phyloP scores from a whole-genome alignment of 1,140 invertebrate genomes.

The Neomicropteryx cornuta region DNA sequence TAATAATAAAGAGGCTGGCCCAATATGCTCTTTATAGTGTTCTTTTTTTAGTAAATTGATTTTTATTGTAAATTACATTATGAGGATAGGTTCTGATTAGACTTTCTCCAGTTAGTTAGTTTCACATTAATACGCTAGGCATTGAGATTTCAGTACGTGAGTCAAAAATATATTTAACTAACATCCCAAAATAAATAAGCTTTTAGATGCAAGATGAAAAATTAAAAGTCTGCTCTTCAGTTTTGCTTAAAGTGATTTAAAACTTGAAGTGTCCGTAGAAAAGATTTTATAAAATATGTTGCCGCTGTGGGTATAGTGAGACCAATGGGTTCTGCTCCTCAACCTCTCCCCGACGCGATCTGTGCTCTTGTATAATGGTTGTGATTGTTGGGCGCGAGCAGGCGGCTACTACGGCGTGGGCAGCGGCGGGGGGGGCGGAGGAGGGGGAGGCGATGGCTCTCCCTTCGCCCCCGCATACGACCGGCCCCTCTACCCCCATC shows the following conservation, averaged over 20 bases:
- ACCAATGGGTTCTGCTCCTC: constrained; percentile 8
- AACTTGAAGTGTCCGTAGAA: not conserved
- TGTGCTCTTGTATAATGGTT: constrained; percentile 28
- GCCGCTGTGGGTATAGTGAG: constrained; percentile 1
- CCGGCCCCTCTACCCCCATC: not conserved
- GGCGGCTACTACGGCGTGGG: constrained; percentile 23
- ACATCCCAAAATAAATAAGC: no score
- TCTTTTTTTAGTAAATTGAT: no score
- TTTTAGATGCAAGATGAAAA: no score
- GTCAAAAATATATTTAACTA: no score
- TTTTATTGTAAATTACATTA: no score
- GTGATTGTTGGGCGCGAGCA: constrained; percentile 33
- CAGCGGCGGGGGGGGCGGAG: constrained; percentile 17
- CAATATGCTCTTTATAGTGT: no score
- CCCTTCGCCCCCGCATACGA: not conserved
- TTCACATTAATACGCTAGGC: no score
- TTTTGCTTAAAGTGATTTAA: constrained; percentile 19
- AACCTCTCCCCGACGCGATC: constrained; percentile 9
- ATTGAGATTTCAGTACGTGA: no score
- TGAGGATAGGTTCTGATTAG: no score
- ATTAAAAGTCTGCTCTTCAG: no score
- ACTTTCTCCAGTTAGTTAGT: no score
- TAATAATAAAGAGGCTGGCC: no score
- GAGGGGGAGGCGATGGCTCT: not conserved
- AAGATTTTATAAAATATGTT: not conserved